Base-by-base conservation (phyloP, 2,888 invertebrate genomes). In the Drosophila sordidapex region DNA sequence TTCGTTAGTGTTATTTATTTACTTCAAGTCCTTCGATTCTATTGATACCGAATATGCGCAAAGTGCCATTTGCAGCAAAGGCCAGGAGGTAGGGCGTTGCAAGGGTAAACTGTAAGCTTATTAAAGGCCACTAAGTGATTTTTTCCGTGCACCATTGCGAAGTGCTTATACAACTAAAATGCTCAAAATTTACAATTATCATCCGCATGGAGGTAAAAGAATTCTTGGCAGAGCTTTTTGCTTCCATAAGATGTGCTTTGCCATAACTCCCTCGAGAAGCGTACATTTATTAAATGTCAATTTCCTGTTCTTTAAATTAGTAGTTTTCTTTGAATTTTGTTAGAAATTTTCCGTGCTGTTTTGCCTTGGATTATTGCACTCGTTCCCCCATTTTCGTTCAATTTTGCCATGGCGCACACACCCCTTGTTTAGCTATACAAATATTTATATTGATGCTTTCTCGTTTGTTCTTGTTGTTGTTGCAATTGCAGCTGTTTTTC, bases 1-100 rank as follows among this genome's bases (percentile, higher is more conserved):
- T 79, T 86, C 81, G 89, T 88, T 88, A 83, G 79, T 56, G 66
- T 81, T 86, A 81, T 83, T 88, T 86, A 83, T 86, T 76, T 74
- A 72, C 70, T 52, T 33, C 35, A 73, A 72, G 74, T 81, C 58
- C 72, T 76, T 68, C 51, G 36, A 29, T 75, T 52, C 65, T 49
- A 76, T 87, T 87, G 89, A 83, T 82, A 75, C 63, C 49, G 38
- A 46, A 80, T 62, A 43, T 38, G 53, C 56, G 35, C 54, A 59
- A 25, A 46, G 31, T 46, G 43, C 56, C 13, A 65, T 72, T 65
- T 69, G 52, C 35, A 56, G 27, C 43, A 29, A 59, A 52, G 10
- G 35, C 27, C 43, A 59, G 35, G 11, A 38, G n/a, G 13, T 13
- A n/a, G 5, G 38, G 8, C 27, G n/a, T 18, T 25, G 2, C 35